Conservation (phyloP, 64 coral and sea anemone species). For the Catalaphyllia jardinei region DNA sequence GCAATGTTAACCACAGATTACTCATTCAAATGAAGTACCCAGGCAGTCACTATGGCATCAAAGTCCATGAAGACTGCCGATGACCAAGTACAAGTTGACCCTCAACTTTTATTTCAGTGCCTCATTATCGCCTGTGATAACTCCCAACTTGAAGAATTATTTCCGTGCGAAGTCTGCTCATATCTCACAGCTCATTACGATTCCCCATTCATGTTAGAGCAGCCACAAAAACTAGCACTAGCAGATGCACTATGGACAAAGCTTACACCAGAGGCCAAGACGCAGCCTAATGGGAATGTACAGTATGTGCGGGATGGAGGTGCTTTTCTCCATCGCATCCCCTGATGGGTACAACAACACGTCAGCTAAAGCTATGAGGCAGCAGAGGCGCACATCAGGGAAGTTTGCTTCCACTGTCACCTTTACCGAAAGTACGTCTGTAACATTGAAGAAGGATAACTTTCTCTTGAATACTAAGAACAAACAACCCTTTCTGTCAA, state of each 20-base stretch:
- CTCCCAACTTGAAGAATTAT: constrained; percentile 44
- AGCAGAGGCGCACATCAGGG: no score
- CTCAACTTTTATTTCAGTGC: constrained; percentile 71
- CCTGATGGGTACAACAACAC: no score
- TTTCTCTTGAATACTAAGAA: no score
- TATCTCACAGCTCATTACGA: constrained; percentile 66
- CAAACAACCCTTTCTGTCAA: no score
- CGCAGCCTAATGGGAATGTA: constrained; percentile 15
- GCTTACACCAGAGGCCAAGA: constrained; percentile 37
- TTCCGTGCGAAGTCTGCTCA: constrained; percentile 68
- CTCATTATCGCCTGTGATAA: constrained; percentile 54
- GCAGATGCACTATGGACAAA: constrained; percentile 60
- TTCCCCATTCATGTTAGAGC: constrained; percentile 39
- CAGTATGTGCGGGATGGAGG: constrained; percentile 77
- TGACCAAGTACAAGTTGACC: constrained; percentile 68
- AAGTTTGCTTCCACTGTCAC: no score
- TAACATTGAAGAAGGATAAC: no score
- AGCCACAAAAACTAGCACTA: constrained; percentile 71
- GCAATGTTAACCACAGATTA: constrained; percentile 27
- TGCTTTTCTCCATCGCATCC: constrained; percentile 55
- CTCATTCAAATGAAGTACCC: constrained; percentile 54
- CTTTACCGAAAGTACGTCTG: no score
- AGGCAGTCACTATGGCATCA: constrained; percentile 53
- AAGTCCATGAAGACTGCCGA: constrained; percentile 41
- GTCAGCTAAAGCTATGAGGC: no score